These are phyloP conservation scores for Dendrocincla tyrannina DNA, from an alignment of 2,797 vertebrate genomes.

Conservation along the genomic window DNA sequence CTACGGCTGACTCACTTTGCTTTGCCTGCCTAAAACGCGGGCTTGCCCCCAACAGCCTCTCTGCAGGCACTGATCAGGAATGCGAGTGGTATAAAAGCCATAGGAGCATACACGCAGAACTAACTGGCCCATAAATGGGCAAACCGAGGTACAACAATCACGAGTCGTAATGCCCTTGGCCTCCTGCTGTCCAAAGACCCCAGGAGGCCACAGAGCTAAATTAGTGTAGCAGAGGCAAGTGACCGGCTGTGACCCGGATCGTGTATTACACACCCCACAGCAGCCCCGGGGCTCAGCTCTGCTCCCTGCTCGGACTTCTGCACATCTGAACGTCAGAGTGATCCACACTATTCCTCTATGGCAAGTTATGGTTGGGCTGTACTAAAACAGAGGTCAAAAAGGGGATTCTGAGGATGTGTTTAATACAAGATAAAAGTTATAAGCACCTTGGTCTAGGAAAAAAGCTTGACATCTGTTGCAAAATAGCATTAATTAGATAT, in stretches of 20 bases:
- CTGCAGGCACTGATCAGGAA: neutral
- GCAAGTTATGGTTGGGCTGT: neutral
- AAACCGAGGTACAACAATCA: neutral
- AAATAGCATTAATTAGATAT: constrained; percentile 72
- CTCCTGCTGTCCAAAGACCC: neutral
- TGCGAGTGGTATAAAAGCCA: rapidly evolving
- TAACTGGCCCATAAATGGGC: neutral
- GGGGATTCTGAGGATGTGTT: neutral
- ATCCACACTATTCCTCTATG: neutral
- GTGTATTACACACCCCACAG: neutral
- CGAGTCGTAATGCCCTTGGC: neutral
- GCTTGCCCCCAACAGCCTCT: neutral
- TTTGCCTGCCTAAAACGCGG: neutral
- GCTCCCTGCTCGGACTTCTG: neutral
- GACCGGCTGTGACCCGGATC: rapidly evolving
- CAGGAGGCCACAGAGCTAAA: neutral
- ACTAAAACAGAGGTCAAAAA: neutral
- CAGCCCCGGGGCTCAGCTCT: neutral
- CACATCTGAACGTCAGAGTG: neutral
- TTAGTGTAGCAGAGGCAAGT: neutral
- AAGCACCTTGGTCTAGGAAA: constrained; percentile 12
- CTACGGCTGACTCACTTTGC: neutral
- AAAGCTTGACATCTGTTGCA: constrained; percentile 69
- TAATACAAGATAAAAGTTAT: neutral
- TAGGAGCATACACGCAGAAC: neutral